Base-by-base conservation (phyloP, 2,888 invertebrate species). In the Dryocosmus kuriphilus region DNA sequence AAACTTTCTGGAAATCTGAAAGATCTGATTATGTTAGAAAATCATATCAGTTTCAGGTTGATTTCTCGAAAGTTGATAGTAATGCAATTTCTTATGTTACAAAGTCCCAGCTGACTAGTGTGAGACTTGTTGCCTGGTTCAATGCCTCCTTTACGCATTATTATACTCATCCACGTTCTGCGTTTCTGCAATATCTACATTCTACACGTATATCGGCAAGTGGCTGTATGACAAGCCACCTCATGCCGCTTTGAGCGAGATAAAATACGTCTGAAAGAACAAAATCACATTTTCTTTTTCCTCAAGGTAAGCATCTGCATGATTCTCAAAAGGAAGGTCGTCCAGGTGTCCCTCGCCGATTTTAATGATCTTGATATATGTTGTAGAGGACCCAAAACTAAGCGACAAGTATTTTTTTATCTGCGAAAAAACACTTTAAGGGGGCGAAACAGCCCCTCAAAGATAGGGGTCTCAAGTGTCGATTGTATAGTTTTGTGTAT, bases 281-380 rank as follows among this genome's bases (percentile, higher is more conserved):
- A 65, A 65, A 65, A 11, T 63, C 38, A 41, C 41, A 65, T 65
- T 65, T 65, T 41, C 65, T 65, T 41, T 41, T 65, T 38, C 19
- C 38, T 19, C 65, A 65, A 65, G 65, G 65, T 41, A 65, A 5
- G 22, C 38, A 41, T 65, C 41, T 65, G 41, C 65, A 65, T 65
- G 65, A 65, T 65, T 65, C 65, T n/a, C n/a, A n/a, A n/a, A n/a
- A n/a, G n/a, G n/a, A n/a, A n/a, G n/a, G n/a, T n/a, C n/a, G n/a
- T n/a, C n/a, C n/a, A n/a, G n/a, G n/a, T n/a, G n/a, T n/a, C n/a
- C n/a, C n/a, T n/a, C n/a, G n/a, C n/a, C n/a, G n/a, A n/a, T n/a
- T n/a, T n/a, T n/a, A n/a, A n/a, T n/a, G n/a, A n/a, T n/a, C n/a
- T n/a, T n/a, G n/a, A n/a, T n/a, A n/a, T n/a, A n/a, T n/a, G n/a